Evolutionary conservation across 2,888 invertebrate species (phyloP), one percentile per base, ranked within the genome.

Genomic region (Tanypteryx hageni): DNA sequence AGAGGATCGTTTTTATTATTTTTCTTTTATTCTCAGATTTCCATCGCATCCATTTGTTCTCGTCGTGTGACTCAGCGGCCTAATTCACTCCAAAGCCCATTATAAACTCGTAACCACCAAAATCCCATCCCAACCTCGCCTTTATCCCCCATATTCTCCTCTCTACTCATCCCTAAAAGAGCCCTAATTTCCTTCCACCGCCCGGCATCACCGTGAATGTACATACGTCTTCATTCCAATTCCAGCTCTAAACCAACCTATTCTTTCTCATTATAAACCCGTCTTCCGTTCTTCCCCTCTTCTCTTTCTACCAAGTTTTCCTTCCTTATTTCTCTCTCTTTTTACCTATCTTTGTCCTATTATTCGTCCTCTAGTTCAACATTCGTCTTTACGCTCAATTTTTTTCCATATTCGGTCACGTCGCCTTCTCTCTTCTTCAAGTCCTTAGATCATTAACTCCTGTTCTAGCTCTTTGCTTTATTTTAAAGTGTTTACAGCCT

Each of bases 31-130:
- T 59, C 16, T 27, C 61, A n/a, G n/a, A n/a, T n/a, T n/a, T 22
- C 85, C n/a, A 13, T 61, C 27, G 22, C 59, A 59, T 59, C 59
- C 59, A 86, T 86, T 61, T 59, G 59, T 86, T 86, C 58, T 27
- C 59, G 86, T 86, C 86, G 58, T 5, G 59, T 61, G 58, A 44
- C 57, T 18, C 57, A 57, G n/a, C 84, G n/a, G 56, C 84, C 59
- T n/a, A 59, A 59, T 16, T 27, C 27, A 59, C 86, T 86, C 27
- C 59, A 16, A 86, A 86, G 59, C 27, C 59, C 86, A 22, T 86
- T 86, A 86, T 59, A 86, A 86, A 86, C 59, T 59, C 59, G 22
- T 27, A 18, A 8, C 59, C n/a, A n/a, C n/a, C n/a, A n/a, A n/a
- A n/a, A n/a, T n/a, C 44, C 1, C 83, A 56, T 84, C n/a, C n/a